Conservation (phyloP, 1,140 invertebrate genomes). For the Acromyrmex heyeri region DNA sequence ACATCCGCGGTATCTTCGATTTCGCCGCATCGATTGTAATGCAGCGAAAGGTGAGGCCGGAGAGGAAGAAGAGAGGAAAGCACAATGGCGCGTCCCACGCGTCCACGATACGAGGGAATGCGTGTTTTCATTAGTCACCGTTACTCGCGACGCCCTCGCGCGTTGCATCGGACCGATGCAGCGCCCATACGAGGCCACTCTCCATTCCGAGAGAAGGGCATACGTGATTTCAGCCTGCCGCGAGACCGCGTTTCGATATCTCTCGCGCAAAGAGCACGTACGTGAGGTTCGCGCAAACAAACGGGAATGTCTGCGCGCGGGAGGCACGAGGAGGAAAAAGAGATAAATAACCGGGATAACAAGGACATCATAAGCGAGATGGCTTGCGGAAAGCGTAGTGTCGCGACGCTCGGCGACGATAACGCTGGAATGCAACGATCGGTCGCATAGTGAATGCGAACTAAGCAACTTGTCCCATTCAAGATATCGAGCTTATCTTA, state of each 20-base stretch:
- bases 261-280: constrained; percentile 61
- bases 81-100: constrained; percentile 47
- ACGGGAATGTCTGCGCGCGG: background rate
- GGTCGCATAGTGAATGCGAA: constrained; percentile 27
- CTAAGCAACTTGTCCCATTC: constrained; percentile 47
- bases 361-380: constrained; percentile 45
- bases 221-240: constrained; percentile 22
- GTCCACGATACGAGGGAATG: constrained; percentile 64
- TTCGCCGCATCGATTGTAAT: constrained; percentile 56
- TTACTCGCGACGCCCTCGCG: constrained; percentile 72
- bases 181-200: constrained; percentile 59
- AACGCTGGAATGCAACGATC: constrained; percentile 45
- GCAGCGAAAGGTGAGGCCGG: constrained; percentile 16
- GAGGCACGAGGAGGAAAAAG: background rate
- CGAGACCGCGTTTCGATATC: constrained; percentile 68
- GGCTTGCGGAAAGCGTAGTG: constrained; percentile 25
- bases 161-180: constrained; percentile 46
- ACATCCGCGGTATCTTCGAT: constrained; percentile 43
- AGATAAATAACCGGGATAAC: constrained; percentile 52
- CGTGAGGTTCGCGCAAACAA: constrained; percentile 60
- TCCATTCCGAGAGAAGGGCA: constrained; percentile 39
- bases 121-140: constrained; percentile 77
- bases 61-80: background rate
- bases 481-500: constrained; percentile 37
- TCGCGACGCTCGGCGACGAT: constrained; percentile 26